phyloP scores from a whole-genome alignment of 2,888 invertebrate genomes.

The Agonopterix heracliana region DNA sequence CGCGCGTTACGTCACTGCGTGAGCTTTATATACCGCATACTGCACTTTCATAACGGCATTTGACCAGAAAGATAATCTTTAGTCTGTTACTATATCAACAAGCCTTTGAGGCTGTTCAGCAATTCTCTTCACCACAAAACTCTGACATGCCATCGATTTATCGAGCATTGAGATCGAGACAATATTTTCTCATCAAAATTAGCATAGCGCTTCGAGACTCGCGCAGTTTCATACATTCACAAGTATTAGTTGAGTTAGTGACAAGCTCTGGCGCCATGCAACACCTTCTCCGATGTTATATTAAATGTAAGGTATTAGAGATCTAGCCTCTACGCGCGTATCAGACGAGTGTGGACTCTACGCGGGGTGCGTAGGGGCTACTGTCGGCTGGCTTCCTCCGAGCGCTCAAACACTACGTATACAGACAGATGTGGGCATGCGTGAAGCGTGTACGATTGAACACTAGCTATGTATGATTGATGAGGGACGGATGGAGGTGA shows the following conservation, averaged over 20 bases:
- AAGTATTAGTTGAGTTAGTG: too few relatives aligned
- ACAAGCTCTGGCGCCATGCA: too few relatives aligned
- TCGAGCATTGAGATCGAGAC: too few relatives aligned
- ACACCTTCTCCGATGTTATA: neutral
- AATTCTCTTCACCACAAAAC: too few relatives aligned
- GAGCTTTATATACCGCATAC: neutral
- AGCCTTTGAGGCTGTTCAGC: too few relatives aligned
- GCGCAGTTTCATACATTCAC: too few relatives aligned
- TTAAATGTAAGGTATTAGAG: neutral
- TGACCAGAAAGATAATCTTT: too few relatives aligned
- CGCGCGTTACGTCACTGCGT: neutral
- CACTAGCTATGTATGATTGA: neutral
- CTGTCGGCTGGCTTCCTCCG: constrained; percentile 23
- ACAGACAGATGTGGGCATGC: constrained; percentile 9
- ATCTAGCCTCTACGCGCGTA: neutral
- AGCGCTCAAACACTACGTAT: constrained; percentile 10
- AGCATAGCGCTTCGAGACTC: too few relatives aligned
- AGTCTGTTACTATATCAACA: neutral
- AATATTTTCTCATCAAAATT: too few relatives aligned
- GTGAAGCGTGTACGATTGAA: neutral
- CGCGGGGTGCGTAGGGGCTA: neutral
- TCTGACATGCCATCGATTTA: too few relatives aligned
- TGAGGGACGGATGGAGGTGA: neutral
- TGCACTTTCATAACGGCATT: neutral
- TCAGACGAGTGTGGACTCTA: constrained; percentile 10